Conservation (phyloP, 2,113 vertebrate genomes). For the Acrocephalus kingi region DNA sequence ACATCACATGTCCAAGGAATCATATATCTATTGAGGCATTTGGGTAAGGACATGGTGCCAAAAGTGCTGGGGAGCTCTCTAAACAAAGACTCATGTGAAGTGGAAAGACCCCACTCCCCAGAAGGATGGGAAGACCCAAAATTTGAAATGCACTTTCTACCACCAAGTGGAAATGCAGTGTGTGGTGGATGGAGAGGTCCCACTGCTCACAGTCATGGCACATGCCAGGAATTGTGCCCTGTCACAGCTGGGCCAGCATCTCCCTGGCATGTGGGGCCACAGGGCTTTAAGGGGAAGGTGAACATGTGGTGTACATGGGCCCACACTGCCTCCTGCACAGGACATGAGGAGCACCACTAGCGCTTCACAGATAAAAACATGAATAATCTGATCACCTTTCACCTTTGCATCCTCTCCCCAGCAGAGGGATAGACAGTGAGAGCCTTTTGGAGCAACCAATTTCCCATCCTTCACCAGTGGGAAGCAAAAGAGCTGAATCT, state of each 20-base stretch:
- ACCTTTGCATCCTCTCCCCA: neutral
- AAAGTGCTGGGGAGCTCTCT: neutral
- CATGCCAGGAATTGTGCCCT: neutral
- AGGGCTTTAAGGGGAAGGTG: rapidly evolving
- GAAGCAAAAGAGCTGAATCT: neutral
- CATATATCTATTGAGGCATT: neutral
- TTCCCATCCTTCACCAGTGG: neutral
- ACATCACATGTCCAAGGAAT: neutral
- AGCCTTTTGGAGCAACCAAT: neutral
- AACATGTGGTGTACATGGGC: neutral
- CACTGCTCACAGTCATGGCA: neutral
- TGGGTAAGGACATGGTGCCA: neutral
- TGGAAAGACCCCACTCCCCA: neutral
- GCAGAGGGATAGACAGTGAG: neutral
- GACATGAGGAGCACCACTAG: neutral
- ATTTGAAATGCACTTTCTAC: neutral
- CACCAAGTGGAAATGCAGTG: neutral
- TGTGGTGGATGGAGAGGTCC: neutral
- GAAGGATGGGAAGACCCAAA: neutral
- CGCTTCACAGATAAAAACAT: neutral
- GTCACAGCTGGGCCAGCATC: neutral
- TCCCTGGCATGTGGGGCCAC: rapidly evolving
- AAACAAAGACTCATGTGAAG: neutral
- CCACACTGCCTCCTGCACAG: neutral
- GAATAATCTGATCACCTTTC: neutral